Evolutionary conservation across 2,113 vertebrate species (phyloP).

Genomic region (Bettongia penicillata): DNA sequence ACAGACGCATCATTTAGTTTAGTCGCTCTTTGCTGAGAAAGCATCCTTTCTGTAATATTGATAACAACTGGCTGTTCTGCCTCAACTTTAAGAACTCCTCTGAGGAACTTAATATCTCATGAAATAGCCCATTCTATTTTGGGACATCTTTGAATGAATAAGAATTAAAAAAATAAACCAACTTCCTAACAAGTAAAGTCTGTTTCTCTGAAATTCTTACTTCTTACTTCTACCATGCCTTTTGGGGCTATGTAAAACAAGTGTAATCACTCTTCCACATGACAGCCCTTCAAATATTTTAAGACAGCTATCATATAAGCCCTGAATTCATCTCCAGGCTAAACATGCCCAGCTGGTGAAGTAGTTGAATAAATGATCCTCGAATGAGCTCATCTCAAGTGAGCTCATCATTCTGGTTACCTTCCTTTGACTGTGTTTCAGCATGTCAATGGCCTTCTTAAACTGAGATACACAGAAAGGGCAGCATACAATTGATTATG

Average conservation of each 20-base stretch:
- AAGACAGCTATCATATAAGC: background rate
- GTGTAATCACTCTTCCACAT: background rate
- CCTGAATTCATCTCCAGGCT: background rate
- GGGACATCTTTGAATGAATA: background rate
- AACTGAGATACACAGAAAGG: background rate
- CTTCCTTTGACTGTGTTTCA: background rate
- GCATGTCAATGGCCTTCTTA: background rate
- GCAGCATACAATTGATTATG: background rate
- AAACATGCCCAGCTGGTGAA: background rate
- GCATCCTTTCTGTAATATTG: background rate
- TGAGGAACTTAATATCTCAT: background rate
- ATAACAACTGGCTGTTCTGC: background rate
- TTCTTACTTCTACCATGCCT: background rate
- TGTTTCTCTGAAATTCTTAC: background rate
- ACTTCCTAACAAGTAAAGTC: background rate
- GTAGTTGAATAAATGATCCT: background rate
- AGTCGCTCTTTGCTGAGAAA: background rate
- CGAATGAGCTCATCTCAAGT: background rate
- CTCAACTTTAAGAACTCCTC: background rate
- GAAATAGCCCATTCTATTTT: background rate
- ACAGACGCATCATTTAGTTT: background rate
- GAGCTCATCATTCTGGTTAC: background rate
- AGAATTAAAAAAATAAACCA: background rate
- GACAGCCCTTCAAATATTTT: background rate
- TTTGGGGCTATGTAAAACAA: background rate